These are phyloP conservation scores for Scotopteryx bipunctaria DNA, from an alignment of 2,888 invertebrate species.

Conservation along the genomic window DNA sequence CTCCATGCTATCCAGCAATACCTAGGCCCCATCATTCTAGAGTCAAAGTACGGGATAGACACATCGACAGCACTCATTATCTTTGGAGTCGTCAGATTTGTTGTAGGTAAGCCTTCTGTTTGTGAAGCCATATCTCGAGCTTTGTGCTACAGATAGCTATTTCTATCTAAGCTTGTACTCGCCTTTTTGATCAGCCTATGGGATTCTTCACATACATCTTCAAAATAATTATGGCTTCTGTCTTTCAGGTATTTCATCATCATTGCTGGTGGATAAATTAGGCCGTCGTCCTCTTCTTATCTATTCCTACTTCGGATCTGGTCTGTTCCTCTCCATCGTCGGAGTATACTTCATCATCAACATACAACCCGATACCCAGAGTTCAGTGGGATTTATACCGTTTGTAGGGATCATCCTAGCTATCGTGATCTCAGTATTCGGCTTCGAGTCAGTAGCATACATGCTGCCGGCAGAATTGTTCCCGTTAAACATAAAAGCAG, in stretches of 20 bases:
- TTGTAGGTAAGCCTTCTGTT: slow-evolving; percentile 55
- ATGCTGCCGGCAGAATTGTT: slow-evolving; percentile 81
- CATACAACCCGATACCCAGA: slow-evolving; percentile 42
- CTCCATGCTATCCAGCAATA: slow-evolving; percentile 60
- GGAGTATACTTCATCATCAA: slow-evolving; percentile 65
- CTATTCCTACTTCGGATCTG: slow-evolving; percentile 62
- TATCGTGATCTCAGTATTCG: slow-evolving; percentile 57
- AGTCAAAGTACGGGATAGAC: slow-evolving; percentile 51
- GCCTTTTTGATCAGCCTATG: too few relatives aligned
- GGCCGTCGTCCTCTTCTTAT: slow-evolving; percentile 77
- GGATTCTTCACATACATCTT: background rate
- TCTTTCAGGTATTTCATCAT: slow-evolving; percentile 63
- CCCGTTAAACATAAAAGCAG: slow-evolving; percentile 80
- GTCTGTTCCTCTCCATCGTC: slow-evolving; percentile 45
- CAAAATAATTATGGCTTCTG: slow-evolving; percentile 7
- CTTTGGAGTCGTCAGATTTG: slow-evolving; percentile 60
- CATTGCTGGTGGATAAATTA: slow-evolving; percentile 57
- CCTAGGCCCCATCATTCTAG: slow-evolving; percentile 59
- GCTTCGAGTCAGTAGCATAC: slow-evolving; percentile 74
- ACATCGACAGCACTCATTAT: slow-evolving; percentile 54
- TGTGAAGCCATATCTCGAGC: too few relatives aligned
- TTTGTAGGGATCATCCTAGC: slow-evolving; percentile 68
- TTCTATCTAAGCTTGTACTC: too few relatives aligned
- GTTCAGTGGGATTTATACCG: slow-evolving; percentile 54
- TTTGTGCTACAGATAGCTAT: too few relatives aligned